Percentiles rank a stretch among this genome's conserved stretches.
These are phyloP conservation scores for Acropternis orthonyx DNA, from an alignment of 2,797 vertebrate species.

Conservation along the genomic window DNA sequence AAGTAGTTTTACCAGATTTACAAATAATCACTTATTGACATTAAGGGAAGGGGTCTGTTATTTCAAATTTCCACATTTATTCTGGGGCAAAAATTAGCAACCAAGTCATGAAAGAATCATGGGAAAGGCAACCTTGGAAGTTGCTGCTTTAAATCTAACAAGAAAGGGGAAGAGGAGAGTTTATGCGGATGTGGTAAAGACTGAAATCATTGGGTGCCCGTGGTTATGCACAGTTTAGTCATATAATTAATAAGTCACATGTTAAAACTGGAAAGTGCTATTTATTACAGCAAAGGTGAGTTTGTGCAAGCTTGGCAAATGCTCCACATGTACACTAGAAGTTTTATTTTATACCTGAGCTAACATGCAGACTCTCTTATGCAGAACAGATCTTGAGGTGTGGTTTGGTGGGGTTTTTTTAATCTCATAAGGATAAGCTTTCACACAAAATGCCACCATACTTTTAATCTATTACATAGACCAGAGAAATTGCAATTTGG, in stretches of 20 bases:
- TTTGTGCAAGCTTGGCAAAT: neutral
- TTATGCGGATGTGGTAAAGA: neutral
- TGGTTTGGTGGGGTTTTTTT: rapidly evolving
- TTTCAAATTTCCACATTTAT: neutral
- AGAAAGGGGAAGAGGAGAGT: neutral
- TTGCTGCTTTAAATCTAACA: neutral
- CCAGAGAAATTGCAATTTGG: neutral
- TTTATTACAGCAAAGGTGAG: neutral
- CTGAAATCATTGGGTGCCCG: neutral
- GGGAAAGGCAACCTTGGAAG: neutral
- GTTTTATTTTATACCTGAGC: neutral
- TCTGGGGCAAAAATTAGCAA: neutral
- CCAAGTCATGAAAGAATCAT: neutral
- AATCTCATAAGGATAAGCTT: neutral
- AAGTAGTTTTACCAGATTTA: neutral
- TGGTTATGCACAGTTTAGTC: neutral
- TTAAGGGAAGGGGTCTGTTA: neutral
- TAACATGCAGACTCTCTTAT: neutral
- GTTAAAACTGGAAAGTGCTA: neutral
- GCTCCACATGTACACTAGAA: neutral
- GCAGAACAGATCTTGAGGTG: neutral
- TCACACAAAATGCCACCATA: neutral
- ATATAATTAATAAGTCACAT: neutral
- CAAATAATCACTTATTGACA: neutral
- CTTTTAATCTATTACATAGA: neutral